Base-by-base conservation (phyloP, 2,797 vertebrate species). In the Gambelia wislizenii region DNA sequence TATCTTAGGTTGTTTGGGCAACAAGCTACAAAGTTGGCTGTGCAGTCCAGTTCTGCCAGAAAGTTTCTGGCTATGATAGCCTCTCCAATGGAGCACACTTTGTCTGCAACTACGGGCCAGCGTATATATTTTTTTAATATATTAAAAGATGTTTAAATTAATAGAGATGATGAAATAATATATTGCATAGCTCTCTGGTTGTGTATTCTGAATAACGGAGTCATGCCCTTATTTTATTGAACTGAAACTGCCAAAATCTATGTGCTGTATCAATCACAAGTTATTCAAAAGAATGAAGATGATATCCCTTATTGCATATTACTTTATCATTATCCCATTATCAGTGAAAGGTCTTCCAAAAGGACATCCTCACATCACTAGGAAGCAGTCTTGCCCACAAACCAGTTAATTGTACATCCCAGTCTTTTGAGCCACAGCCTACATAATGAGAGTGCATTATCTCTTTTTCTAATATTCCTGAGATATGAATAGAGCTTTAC, bases 1-100 rank as follows among this genome's bases (percentile, higher is more conserved):
- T 30, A 36, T 94, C 93, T 76, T 93, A 98, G 98, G 96, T 98
- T 0, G 97, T 98, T 59, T 98, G 98, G 98, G 98, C 97, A 13
- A 89, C 91, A 4, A 98, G 96, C 87, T 97, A 97, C 95, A 98
- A 98, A 94, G 97, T 98, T 75, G 98, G 98, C 18, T 98, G 98
- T 0, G 97, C 98, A 0, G 97, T 96, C 44, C 96, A 97, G 0
- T 90, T 95, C 85, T 98, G 98, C 84, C 81, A 30, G 44, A 87
- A 0, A 33, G 89, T 96, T 88, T 47, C 83, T 79, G 56, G 91
- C 36, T 85, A 91, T 87, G 42, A 77, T 22, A 0, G 39, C 1
- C 14, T 96, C 36, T 1, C 1, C 6, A 20, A 91, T 6, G 95
- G 70, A 47, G 94, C 93, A 25, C 87, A 97, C 88, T 98, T 98